Percentiles rank a stretch among this genome's conserved stretches.
phyloP scores from a whole-genome alignment of 2,113 vertebrate genomes.

The Grantiella picta region DNA sequence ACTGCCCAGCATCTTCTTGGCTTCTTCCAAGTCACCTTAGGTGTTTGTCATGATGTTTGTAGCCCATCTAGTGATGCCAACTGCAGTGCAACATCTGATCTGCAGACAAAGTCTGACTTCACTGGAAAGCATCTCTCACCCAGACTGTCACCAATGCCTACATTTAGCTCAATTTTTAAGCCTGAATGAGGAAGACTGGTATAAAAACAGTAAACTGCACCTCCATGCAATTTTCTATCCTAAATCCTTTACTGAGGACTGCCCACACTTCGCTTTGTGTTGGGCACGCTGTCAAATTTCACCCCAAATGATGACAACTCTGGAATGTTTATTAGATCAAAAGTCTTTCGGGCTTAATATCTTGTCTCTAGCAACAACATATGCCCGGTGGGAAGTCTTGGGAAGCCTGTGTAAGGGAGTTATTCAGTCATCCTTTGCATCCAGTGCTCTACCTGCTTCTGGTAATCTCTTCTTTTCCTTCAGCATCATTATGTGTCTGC shows the following conservation, averaged over 20 bases:
- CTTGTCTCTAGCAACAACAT: background rate
- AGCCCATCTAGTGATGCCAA: background rate
- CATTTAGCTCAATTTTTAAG: background rate
- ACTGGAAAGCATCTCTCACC: background rate
- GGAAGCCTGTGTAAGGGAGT: background rate
- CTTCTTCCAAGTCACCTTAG: background rate
- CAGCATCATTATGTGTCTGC: background rate
- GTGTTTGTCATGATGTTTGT: background rate
- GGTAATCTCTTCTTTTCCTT: background rate
- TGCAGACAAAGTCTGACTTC: background rate
- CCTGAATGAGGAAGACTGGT: background rate
- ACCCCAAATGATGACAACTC: background rate
- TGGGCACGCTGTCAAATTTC: background rate
- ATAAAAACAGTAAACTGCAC: background rate
- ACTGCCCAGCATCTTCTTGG: too few relatives aligned
- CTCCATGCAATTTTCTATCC: background rate
- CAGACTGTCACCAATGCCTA: background rate
- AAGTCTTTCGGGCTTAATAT: slow-evolving; percentile 5
- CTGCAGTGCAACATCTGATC: background rate
- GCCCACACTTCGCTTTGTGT: background rate
- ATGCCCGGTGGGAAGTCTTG: background rate
- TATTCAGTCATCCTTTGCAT: background rate
- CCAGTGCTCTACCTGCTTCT: background rate
- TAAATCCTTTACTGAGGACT: background rate
- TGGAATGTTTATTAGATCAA: background rate